Evolutionary conservation across 2,888 invertebrate species (phyloP), one percentile per base, ranked within the genome.

Genomic region (Alentia gelatinosa): DNA sequence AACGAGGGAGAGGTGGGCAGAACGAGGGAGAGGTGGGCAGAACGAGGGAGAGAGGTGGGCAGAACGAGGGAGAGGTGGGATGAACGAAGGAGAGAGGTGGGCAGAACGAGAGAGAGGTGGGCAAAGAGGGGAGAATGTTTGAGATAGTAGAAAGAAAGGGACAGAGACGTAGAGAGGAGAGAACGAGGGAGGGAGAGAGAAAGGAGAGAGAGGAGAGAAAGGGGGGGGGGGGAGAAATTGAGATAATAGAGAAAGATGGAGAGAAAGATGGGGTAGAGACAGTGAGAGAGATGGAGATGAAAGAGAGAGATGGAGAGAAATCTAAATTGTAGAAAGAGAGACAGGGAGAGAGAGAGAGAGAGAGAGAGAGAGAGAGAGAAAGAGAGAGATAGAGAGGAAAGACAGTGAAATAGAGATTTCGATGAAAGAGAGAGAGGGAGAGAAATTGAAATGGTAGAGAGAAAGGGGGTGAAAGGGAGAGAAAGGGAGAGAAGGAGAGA

Each of bases 291-390:
- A n/a, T 9, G 30, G 74, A 74, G 74, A 74, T 9, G 74, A n/a
- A n/a, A n/a, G 74, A n/a, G 74, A n/a, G 74, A n/a, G 74, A n/a
- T 7, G 26, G 74, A n/a, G 74, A n/a, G 74, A n/a, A 74, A n/a
- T 9, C 12, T 9, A n/a, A n/a, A 26, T 9, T 7, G n/a, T 9
- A n/a, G n/a, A 74, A 30, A n/a, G 74, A n/a, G 74, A 15, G 26
- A n/a, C 12, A 9, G 74, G 74, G 26, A n/a, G 26, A n/a, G 26
- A n/a, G n/a, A n/a, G 74, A 74, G 74, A 26, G 74, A 9, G 30
- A n/a, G 74, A 23, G 26, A n/a, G 74, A 9, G n/a, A n/a, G 74
- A 26, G 30, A 9, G 30, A n/a, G 26, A 74, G n/a, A n/a, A 74
- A n/a, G n/a, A n/a, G 74, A 30, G n/a, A n/a, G 74, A 74, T 9